A percentile compares a stretch with the other conserved stretches of the same genome.
Evolutionary conservation across 2,113 vertebrate species (phyloP).

Genomic region (Macrotis lagotis): DNA sequence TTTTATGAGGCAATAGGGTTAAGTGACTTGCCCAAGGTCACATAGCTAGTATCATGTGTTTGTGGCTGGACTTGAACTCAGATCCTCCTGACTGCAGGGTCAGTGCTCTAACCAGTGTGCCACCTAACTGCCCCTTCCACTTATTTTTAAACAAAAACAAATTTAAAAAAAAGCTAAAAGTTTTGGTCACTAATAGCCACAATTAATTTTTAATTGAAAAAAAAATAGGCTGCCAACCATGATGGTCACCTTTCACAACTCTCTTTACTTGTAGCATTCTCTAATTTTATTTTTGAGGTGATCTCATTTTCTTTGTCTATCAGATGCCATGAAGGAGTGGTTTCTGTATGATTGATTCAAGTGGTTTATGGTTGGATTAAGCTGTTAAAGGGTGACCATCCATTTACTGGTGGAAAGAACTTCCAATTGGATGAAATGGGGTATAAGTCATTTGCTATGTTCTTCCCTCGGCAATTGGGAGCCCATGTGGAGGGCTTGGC

Average conservation of each 20-base stretch:
- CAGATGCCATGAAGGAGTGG: slow-evolving; percentile 25
- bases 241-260: background rate
- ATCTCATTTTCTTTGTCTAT: slow-evolving; percentile 34
- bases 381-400: slow-evolving; percentile 27
- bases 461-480: background rate
- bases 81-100: no score
- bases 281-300: background rate
- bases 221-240: background rate
- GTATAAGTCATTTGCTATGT: background rate
- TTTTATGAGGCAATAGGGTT: no score
- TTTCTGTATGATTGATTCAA: slow-evolving; percentile 32
- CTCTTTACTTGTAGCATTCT: background rate
- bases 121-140: no score
- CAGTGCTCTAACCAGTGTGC: no score
- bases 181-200: background rate
- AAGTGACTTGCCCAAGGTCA: no score
- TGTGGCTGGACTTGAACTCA: no score
- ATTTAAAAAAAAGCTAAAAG: background rate
- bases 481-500: background rate
- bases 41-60: no score
- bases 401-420: slow-evolving; percentile 36
- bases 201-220: background rate
- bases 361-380: slow-evolving; percentile 20
- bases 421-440: slow-evolving; percentile 20
- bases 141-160: background rate